These are phyloP conservation scores for Drosophila flavopinicola DNA, from an alignment of 2,888 invertebrate species.

Conservation along the genomic window DNA sequence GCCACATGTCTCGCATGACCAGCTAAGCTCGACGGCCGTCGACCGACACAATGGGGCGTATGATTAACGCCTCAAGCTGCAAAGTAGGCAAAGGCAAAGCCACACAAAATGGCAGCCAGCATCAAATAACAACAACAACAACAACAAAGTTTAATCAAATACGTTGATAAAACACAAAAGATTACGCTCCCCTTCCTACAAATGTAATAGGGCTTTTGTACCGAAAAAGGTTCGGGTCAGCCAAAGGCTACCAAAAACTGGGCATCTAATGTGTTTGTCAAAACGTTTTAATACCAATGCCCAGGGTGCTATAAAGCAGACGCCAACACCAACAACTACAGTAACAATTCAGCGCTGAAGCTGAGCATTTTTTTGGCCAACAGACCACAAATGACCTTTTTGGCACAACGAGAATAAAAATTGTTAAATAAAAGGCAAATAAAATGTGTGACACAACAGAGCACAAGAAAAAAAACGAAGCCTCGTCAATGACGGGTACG, in stretches of 20 bases:
- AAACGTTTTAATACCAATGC: slow-evolving; percentile 69
- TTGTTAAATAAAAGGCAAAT: slow-evolving; percentile 76
- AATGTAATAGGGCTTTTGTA: slow-evolving; percentile 31
- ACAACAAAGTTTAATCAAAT: slow-evolving; percentile 70
- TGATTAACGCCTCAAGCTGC: slow-evolving; percentile 71
- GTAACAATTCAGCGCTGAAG: slow-evolving; percentile 8
- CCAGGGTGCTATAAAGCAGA: slow-evolving; percentile 69
- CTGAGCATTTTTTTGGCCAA: slow-evolving; percentile 36
- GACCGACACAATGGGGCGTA: slow-evolving; percentile 54
- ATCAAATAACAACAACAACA: slow-evolving; percentile 28
- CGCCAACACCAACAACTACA: slow-evolving; percentile 36
- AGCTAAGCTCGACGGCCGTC: slow-evolving; percentile 4
- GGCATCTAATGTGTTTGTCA: slow-evolving; percentile 74
- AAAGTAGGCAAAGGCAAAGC: slow-evolving; percentile 58
- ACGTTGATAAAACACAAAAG: slow-evolving; percentile 78
- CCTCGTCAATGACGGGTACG: slow-evolving; percentile 46
- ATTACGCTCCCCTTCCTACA: slow-evolving; percentile 48
- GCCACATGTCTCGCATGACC: slow-evolving; percentile 25
- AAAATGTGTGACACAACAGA: slow-evolving; percentile 68
- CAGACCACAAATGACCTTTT: slow-evolving; percentile 74
- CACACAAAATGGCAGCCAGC: slow-evolving; percentile 42
- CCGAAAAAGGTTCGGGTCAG: slow-evolving; percentile 32
- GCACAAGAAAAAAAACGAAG: slow-evolving; percentile 27
- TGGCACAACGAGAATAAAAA: slow-evolving; percentile 71
- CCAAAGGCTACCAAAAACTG: slow-evolving; percentile 38